phyloP scores from a whole-genome alignment of 2,797 vertebrate genomes.

The Bradypus variegatus region DNA sequence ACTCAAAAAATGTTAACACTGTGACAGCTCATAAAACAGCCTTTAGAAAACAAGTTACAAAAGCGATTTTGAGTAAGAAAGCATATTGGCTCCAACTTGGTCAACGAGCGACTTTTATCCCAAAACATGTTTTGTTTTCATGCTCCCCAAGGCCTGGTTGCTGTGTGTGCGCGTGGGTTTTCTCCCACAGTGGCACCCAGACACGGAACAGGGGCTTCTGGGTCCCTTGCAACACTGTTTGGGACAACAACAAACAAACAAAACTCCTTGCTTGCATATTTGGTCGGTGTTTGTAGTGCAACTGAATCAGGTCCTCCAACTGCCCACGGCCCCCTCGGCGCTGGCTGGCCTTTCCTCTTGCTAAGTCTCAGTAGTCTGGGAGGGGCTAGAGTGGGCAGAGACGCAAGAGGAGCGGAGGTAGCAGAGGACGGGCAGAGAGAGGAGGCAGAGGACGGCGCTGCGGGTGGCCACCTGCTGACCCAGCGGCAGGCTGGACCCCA shows the following conservation, averaged over 20 bases:
- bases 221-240: background rate
- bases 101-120: slow-evolving; percentile 51
- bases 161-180: background rate
- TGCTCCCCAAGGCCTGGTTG: background rate
- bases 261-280: slow-evolving; percentile 73
- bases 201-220: background rate
- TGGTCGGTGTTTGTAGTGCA: slow-evolving; percentile 78
- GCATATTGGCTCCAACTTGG: slow-evolving; percentile 64
- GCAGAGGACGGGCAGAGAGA: slow-evolving; percentile 45
- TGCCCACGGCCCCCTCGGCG: slow-evolving; percentile 15
- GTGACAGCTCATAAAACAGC: slow-evolving; percentile 73
- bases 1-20: slow-evolving; percentile 75
- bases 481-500: slow-evolving; percentile 35
- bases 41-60: slow-evolving; percentile 74
- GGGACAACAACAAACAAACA: slow-evolving; percentile 58
- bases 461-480: slow-evolving; percentile 58
- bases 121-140: background rate
- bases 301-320: slow-evolving; percentile 67
- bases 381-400: slow-evolving; percentile 39
- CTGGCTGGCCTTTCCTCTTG: slow-evolving; percentile 43
- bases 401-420: slow-evolving; percentile 56
- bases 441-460: slow-evolving; percentile 47
- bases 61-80: slow-evolving; percentile 74
- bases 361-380: slow-evolving; percentile 63
- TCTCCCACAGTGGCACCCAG: background rate